Evolutionary conservation across 2,113 vertebrate genomes (phyloP), one percentile per base, ranked within the genome.

Genomic region (Eolophus roseicapilla): DNA sequence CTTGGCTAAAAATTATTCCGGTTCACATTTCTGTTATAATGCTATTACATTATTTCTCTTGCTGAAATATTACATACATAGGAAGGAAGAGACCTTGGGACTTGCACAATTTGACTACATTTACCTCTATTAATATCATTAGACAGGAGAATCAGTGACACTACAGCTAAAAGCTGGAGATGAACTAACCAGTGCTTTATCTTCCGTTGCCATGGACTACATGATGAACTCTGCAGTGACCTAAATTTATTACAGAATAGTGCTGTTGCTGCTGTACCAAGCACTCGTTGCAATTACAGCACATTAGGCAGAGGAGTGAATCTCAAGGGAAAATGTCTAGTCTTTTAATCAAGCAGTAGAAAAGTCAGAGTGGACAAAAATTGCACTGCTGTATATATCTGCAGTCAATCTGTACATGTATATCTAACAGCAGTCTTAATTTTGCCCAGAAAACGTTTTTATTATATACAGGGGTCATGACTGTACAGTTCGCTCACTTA

Each of bases 221-320:
- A n/a, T 82, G 94, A 95, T 98, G 97, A 98, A 98, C 98, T 98
- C 97, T 95, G 67, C 94, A 93, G 94, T 98, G 97, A 98, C 97
- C 98, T 97, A 98, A 96, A 98, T 98, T 97, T 98, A 97, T 98
- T 97, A 97, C 78, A 95, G 96, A 96, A 92, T 79, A 90, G 93
- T 52, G 62, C 64, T 97, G 0, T 80, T 91, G 95, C 92, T 86
- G 93, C 96, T 89, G 35, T 90, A 93, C 76, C 94, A 78, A 97
- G 95, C 83, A 95, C 96, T 98, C 96, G 92, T 82, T 92, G 97
- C 97, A 98, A 98, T 98, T 98, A 98, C 90, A 96, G 97, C 94
- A 95, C 93, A 97, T 98, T 98, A 98, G 70, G 79, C 73, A 93
- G 94, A 97, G 92, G 90, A 97, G 91, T 71, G 86, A 95, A 96